Evolutionary conservation across 2,888 invertebrate genomes (phyloP).

Genomic region (Tiphia femorata): DNA sequence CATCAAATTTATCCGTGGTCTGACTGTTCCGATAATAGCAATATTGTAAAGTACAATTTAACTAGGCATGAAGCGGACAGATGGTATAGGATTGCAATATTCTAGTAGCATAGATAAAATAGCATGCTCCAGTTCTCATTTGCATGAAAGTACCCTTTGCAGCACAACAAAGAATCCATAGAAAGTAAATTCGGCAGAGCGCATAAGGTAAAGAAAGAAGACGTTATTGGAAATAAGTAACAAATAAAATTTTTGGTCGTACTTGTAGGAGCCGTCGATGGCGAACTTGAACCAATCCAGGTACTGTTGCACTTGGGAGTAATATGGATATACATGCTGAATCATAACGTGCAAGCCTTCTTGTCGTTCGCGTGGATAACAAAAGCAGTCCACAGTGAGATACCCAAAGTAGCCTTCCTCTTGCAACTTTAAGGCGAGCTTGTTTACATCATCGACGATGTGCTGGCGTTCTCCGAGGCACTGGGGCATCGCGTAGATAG

Average conservation of each 20-base stretch:
- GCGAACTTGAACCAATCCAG: constrained; percentile 47
- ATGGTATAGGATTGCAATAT: no score
- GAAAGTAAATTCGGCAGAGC: no score
- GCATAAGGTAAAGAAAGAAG: no score
- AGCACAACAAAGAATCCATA: no score
- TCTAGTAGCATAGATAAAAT: no score
- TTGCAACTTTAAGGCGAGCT: constrained; percentile 31
- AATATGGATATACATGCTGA: constrained; percentile 37
- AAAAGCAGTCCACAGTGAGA: constrained; percentile 38
- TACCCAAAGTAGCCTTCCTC: constrained; percentile 45
- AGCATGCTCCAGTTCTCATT: no score
- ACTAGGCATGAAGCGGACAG: no score
- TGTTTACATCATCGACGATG: no score
- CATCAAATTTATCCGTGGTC: constrained; percentile 23
- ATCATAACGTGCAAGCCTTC: constrained; percentile 30
- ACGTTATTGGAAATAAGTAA: no score
- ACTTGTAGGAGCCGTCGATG: constrained; percentile 41
- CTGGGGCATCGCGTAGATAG: constrained; percentile 42
- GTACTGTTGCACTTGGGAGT: constrained; percentile 41
- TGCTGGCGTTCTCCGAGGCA: constrained; percentile 37
- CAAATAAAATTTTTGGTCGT: no score
- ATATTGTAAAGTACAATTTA: no score
- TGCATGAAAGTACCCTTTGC: no score
- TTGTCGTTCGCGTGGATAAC: constrained; percentile 23
- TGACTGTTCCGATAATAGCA: constrained; percentile 15